Conservation (phyloP, 2,888 invertebrate genomes). For the Rhagophthalmus giganteus region DNA sequence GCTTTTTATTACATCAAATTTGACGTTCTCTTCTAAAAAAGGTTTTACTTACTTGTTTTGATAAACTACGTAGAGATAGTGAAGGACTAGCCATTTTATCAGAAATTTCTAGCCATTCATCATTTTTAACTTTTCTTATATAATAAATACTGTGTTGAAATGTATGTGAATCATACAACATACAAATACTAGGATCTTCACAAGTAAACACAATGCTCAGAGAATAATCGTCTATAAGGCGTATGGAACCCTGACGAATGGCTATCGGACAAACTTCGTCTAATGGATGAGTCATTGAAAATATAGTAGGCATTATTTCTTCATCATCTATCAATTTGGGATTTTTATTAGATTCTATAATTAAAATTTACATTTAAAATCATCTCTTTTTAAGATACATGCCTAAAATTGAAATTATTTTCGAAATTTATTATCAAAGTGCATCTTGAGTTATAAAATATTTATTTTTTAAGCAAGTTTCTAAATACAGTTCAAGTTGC, state of each 20-base stretch:
- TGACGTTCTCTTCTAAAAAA: not conserved
- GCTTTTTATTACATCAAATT: no score
- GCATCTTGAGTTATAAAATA: no score
- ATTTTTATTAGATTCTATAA: not conserved
- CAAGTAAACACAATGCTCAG: conserved; percentile 73
- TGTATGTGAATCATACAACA: conserved; percentile 77
- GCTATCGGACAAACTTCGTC: conserved; percentile 89
- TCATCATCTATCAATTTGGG: conserved; percentile 21
- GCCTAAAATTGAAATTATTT: no score
- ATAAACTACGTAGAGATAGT: conserved; percentile 38
- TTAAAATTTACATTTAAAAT: not conserved
- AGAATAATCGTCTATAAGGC: conserved; percentile 67
- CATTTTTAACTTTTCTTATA: conserved; percentile 72
- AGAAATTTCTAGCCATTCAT: conserved; percentile 60
- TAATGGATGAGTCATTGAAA: conserved; percentile 85
- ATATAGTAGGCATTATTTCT: conserved; percentile 73
- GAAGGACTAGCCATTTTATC: conserved; percentile 40
- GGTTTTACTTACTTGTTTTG: conserved; percentile 29
- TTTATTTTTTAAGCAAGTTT: no score
- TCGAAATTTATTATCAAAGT: no score
- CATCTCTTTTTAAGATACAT: not conserved
- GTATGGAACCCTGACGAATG: conserved; percentile 65
- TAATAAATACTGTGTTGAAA: conserved; percentile 82
- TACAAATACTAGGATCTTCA: conserved; percentile 76
- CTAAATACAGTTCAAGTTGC: no score